Conservation (phyloP, 2,113 vertebrate species). For the Galbula dea region DNA sequence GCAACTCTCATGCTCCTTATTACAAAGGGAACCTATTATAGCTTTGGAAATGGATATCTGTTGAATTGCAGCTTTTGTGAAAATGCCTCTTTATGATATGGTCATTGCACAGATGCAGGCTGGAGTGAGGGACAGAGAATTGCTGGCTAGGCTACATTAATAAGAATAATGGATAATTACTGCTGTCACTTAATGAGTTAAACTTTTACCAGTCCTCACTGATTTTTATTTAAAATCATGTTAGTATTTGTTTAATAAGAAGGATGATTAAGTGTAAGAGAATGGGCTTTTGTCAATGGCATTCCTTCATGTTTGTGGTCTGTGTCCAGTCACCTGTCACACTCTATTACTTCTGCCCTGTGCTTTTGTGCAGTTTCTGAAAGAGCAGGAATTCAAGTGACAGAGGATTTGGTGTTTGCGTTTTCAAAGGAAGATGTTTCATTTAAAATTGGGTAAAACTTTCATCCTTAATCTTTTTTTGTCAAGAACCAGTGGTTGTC, state of each 20-base stretch:
- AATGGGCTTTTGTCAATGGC: background rate
- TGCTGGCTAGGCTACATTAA: background rate
- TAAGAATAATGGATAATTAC: background rate
- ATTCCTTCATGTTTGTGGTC: background rate
- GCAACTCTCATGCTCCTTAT: background rate
- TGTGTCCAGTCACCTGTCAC: background rate
- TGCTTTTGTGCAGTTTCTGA: background rate
- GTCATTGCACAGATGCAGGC: background rate
- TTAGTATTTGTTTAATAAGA: constrained; percentile 3
- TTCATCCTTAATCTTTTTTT: background rate
- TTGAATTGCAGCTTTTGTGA: background rate
- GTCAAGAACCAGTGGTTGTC: background rate
- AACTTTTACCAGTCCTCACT: background rate
- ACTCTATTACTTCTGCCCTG: background rate
- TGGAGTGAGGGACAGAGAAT: background rate
- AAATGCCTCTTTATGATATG: background rate
- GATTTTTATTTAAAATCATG: background rate
- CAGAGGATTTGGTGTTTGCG: background rate
- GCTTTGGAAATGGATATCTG: background rate
- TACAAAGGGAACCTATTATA: background rate
- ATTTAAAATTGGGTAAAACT: background rate
- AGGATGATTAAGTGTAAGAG: background rate
- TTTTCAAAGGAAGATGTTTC: background rate
- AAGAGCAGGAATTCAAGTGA: background rate
- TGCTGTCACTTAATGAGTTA: background rate